Evolutionary conservation across 2,888 invertebrate genomes (phyloP), one percentile per base, ranked within the genome.

Genomic region (Lycaena phlaeas): DNA sequence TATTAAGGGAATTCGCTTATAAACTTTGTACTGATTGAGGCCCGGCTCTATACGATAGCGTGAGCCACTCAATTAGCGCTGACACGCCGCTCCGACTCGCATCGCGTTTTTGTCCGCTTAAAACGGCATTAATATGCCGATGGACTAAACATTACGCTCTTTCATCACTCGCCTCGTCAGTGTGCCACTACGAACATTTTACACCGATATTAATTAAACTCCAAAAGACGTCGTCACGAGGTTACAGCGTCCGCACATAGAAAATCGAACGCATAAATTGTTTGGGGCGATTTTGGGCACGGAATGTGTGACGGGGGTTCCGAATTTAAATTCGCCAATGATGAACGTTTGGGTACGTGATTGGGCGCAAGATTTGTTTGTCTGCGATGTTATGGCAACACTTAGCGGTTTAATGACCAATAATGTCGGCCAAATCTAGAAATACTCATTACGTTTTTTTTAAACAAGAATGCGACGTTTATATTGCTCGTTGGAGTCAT

Each of bases 51-150:
- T 60, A 60, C 67, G 50, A 73, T 78, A 64, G 79, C 81, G 82
- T 81, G 81, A 68, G 66, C 62, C 58, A 57, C 64, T 72, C 81
- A 78, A 82, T 82, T 81, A 82, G 71, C 54, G 57, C 65, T 66
- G 75, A 75, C 75, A 72, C 72, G 75, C 65, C 57, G 68, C 48
- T 59, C 59, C 64, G 60, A 56, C 63, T 62, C 63, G 64, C 64
- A 61, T 61, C 64, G 63, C 64, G 68, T 76, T 79, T 79, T 79
- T 78, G 70, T 71, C 54, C 68, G 61, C 64, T 68, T 65, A 67
- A 64, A 68, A 59, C 61, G 48, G 63, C 64, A 70, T 74, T 73
- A 74, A 69, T 73, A 70, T 65, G 66, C 68, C 69, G 63, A 68
- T 69, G 67, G 60, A 70, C 65, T 64, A 65, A 71, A 66, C 64